These are phyloP conservation scores for Eurois occulta DNA, from an alignment of 2,888 invertebrate species.

Conservation along the genomic window DNA sequence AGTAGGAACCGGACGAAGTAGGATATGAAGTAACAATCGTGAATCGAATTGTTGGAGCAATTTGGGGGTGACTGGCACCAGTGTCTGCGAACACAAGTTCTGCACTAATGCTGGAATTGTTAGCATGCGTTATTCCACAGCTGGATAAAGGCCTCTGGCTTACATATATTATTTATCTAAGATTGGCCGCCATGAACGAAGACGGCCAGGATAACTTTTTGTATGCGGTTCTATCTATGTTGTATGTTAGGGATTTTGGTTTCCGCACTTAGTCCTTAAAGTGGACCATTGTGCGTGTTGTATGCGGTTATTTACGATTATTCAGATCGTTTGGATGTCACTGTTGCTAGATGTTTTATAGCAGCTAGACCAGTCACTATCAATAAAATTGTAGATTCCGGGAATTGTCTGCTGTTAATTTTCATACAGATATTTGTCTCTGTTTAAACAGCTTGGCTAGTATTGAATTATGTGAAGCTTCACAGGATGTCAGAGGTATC, in stretches of 20 bases:
- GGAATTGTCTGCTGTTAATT: background rate
- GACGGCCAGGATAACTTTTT: background rate
- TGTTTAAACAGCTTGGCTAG: background rate
- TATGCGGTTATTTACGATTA: background rate
- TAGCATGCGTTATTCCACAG: background rate
- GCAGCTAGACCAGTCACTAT: background rate
- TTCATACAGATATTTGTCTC: background rate
- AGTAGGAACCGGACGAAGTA: slow-evolving; percentile 13
- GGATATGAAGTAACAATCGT: slow-evolving; percentile 20
- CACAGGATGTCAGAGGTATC: slow-evolving; percentile 11
- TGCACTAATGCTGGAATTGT: background rate
- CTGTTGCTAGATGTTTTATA: background rate
- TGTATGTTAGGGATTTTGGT: too few relatives aligned
- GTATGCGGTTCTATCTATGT: background rate
- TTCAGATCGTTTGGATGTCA: background rate
- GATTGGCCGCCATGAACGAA: background rate
- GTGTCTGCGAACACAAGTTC: background rate
- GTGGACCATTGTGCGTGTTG: too few relatives aligned
- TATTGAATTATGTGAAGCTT: slow-evolving; percentile 5
- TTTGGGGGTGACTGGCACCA: background rate
- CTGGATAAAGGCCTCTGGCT: background rate
- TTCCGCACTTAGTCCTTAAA: too few relatives aligned
- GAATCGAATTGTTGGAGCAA: slow-evolving; percentile 5
- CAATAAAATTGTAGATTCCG: background rate
- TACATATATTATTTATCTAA: too few relatives aligned